phyloP scores from a whole-genome alignment of 2,797 vertebrate genomes.

The Apogon hyalosoma region DNA sequence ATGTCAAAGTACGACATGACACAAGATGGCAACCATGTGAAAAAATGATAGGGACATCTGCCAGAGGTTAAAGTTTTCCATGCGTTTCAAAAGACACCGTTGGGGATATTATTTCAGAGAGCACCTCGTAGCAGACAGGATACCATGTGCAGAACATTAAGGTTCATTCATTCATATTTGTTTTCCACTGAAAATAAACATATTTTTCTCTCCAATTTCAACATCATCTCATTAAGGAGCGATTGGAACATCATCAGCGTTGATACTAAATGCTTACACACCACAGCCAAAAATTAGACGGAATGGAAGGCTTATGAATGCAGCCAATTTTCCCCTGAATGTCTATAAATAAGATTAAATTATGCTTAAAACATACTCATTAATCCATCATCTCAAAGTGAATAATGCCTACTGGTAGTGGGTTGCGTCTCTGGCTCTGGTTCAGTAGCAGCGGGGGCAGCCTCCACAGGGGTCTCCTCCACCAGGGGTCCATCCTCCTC shows the following conservation, averaged over 20 bases:
- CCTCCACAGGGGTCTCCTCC: constrained; percentile 40
- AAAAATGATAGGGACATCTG: constrained; percentile 3
- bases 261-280: neutral
- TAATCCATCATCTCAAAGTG: constrained; percentile 18
- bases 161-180: neutral
- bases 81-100: constrained; percentile 13
- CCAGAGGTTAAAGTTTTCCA: constrained; percentile 39
- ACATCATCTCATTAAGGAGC: neutral
- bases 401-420: constrained; percentile 69
- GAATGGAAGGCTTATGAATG: neutral
- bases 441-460: constrained; percentile 33
- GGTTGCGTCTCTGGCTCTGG: constrained; percentile 67
- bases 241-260: neutral
- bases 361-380: constrained; percentile 5
- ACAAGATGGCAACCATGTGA: constrained; percentile 8
- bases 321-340: neutral
- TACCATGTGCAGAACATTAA: neutral
- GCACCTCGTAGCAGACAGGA: neutral
- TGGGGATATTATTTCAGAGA: constrained; percentile 2
- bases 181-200: neutral
- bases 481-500: constrained; percentile 21
- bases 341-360: neutral
- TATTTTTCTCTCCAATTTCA: neutral
- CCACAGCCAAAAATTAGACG: neutral
- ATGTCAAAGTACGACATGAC: constrained; percentile 27